Evolutionary conservation across 23 tunicate genomes (phyloP), one percentile per base, ranked within the genome.

Genomic region (Halocynthia roretzi): DNA sequence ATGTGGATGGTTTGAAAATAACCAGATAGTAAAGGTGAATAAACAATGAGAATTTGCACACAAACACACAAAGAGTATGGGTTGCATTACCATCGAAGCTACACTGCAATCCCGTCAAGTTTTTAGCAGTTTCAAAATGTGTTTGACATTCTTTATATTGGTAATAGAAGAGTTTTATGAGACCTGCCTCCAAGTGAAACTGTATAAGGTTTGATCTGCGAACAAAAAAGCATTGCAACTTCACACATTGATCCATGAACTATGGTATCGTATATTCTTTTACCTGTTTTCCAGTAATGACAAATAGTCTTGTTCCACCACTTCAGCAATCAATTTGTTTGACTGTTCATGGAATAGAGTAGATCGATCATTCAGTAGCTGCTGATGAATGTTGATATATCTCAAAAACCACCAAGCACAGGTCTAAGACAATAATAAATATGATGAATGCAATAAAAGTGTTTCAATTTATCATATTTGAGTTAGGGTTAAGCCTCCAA

Each of bases 81-180:
- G 63, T 58, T n/a, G 51, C 77, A 21, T 9, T 14, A 91, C 97
- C 97, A 68, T 89, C 88, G 67, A 91, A 84, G 23, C 68, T 48
- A 60, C 89, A 91, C 14, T 61, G 53, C 12, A 91, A 71, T 7
- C 87, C 97, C 2, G 76, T 21, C 50, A 83, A 12, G 63, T 75
- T 64, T 22, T 66, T 76, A 7, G 97, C 90, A 14, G 71, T 44
- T 56, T 81, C 75, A 77, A 91, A 91, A 77, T 85, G 80, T 76
- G 71, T 77, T 53, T 85, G 76, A 12, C 91, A 86, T 50, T 76
- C 67, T 77, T 85, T 85, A 67, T 91, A 91, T 60, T 91, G 86
- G 54, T 91, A 85, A 85, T 76, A 91, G 53, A 71, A 62, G 9
- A 91, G 81, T 56, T 86, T 70, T 10, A 62, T 52, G 18, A 85